Percentiles rank a stretch among this genome's conserved stretches.
phyloP scores from a whole-genome alignment of 2,888 invertebrate species.

The Tenodera sinensis region DNA sequence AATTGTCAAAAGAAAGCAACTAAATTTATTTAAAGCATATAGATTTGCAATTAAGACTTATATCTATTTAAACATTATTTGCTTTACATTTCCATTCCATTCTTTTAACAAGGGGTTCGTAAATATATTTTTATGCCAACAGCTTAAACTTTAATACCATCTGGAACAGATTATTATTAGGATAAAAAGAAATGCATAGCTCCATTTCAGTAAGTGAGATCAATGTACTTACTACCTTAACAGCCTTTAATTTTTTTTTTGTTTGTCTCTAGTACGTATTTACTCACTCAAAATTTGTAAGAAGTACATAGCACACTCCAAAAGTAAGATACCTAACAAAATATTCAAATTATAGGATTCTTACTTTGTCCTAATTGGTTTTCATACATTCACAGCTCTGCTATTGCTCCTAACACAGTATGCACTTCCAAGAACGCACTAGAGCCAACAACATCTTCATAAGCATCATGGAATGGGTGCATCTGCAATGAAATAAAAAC shows the following conservation, averaged over 20 bases:
- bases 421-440: constrained; percentile 12
- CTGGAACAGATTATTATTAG: not conserved
- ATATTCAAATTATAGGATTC: not conserved
- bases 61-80: not conserved
- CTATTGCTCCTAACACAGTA: not conserved
- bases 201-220: not conserved
- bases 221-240: not conserved
- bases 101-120: not conserved
- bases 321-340: not conserved
- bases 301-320: not conserved
- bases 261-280: constrained; percentile 13
- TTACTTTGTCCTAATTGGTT: not conserved
- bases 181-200: not conserved
- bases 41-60: not conserved
- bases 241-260: not conserved
- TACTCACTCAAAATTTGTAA: not conserved
- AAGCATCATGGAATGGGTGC: constrained; percentile 19
- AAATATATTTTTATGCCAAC: not conserved
- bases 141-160: not conserved
- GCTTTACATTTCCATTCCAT: not conserved
- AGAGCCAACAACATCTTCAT: constrained; percentile 24
- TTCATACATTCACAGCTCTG: not conserved
- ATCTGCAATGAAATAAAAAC: not conserved
- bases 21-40: not conserved
- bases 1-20: not conserved